Base-by-base conservation (phyloP, 2,888 invertebrate species). In the Drosophila merina region DNA sequence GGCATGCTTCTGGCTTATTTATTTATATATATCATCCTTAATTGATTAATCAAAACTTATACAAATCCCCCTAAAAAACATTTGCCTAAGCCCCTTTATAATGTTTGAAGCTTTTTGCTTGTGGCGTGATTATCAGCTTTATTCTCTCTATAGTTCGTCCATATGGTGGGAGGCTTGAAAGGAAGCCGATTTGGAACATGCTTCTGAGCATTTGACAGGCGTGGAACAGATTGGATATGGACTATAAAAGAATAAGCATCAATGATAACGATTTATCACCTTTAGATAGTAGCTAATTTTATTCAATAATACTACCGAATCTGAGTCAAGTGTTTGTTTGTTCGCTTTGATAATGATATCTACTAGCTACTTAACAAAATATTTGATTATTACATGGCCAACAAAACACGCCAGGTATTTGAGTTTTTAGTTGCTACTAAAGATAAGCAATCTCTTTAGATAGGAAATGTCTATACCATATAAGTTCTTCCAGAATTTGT, bases 21-120 rank as follows among this genome's bases (percentile, higher is more conserved):
- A 2, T 20, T 20, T 20, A 20, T 20, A 20, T 20, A 20, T 20
- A 20, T 20, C 20, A 20, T 20, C 20, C 20, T 20, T 20, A 20
- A 20, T 20, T 20, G 20, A 20, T 20, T 20, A 20, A 20, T 1
- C 20, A 20, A 20, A 20, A 20, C 20, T 20, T 1, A 1, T 20
- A 20, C 20, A 28, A 36, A 12, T 0, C 36, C 54, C 54, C 42
- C 7, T 12, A 1, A 12, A 45, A 8, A 45, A 8, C 25, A 20
- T 4, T 26, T 20, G 1, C 33, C 38, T 40, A 47, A 4, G 31
- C 14, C 60, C 5, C 2, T 47, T n/a, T n/a, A 9, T 26, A 1
- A 52, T 64, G 63, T 64, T 64, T 66, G 66, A 51, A 63, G 63
- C 54, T 66, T 64, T 64, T 38, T 31, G 28, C 6, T 10, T 66